Percentiles rank a stretch among this genome's conserved stretches.
Evolutionary conservation across 1,140 invertebrate genomes (phyloP).

Genomic region (Drosophila parvula): DNA sequence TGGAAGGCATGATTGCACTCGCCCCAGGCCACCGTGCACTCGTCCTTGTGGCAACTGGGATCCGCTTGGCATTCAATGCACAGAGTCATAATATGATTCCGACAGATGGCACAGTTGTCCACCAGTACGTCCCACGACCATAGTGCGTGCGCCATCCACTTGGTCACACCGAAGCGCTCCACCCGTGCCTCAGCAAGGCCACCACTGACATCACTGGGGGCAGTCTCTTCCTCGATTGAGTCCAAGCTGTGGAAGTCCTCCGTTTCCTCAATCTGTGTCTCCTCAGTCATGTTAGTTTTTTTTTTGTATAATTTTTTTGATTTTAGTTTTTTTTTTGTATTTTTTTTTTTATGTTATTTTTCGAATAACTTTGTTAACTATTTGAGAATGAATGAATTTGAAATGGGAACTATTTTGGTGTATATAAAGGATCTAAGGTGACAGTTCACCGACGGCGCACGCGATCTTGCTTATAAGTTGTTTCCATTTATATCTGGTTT

Average conservation of each 20-base stretch:
- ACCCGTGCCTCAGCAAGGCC: slow-evolving; percentile 85
- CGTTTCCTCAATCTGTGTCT: slow-evolving; percentile 87
- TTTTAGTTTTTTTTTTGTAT: neutral
- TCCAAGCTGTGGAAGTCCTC: slow-evolving; percentile 71
- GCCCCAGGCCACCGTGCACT: slow-evolving; percentile 99
- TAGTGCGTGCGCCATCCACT: slow-evolving; percentile 98
- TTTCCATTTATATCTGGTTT: neutral
- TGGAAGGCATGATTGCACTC: slow-evolving; percentile 99
- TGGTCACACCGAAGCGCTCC: slow-evolving; percentile 95
- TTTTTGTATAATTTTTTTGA: slow-evolving; percentile 15
- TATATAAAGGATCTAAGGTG: neutral
- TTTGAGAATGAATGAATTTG: neutral
- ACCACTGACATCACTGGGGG: slow-evolving; percentile 85
- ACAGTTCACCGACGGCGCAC: neutral
- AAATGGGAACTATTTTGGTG: neutral
- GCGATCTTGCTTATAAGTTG: neutral
- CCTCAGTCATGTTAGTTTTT: slow-evolving; percentile 75
- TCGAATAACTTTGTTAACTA: neutral
- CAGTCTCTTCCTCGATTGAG: slow-evolving; percentile 85
- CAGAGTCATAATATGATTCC: slow-evolving; percentile 99
- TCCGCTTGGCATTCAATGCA: slow-evolving; percentile 99
- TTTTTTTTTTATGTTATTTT: neutral
- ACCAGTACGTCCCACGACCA: slow-evolving; percentile 99
- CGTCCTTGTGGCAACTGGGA: slow-evolving; percentile 98
- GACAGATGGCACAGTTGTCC: slow-evolving; percentile 99